phyloP scores from a whole-genome alignment of 64 coral and sea anemone genomes.

The Stichodactyla helianthus region DNA sequence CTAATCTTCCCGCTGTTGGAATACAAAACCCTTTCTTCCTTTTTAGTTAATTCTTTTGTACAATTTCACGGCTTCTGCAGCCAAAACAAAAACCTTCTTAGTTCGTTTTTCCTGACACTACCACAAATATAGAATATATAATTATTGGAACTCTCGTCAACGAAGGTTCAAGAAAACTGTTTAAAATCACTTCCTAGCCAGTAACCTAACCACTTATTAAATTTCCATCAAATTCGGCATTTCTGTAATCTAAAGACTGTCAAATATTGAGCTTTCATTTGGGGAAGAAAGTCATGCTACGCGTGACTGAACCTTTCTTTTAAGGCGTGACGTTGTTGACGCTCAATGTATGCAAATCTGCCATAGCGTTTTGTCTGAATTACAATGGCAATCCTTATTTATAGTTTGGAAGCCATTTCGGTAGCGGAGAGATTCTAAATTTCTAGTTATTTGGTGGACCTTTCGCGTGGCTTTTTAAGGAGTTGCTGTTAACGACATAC shows the following conservation, averaged over 20 bases:
- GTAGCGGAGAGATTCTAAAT: background rate
- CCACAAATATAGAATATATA: background rate
- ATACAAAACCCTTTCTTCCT: background rate
- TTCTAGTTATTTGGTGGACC: background rate
- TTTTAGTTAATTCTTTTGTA: conserved; percentile 2
- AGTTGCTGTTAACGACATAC: background rate
- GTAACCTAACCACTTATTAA: background rate
- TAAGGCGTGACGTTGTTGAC: conserved; percentile 30
- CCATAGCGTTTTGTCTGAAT: background rate
- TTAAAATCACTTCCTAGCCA: background rate
- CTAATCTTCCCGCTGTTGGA: background rate
- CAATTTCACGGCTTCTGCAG: background rate
- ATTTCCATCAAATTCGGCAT: background rate
- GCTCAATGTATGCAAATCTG: conserved; percentile 22
- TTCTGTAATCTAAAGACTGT: background rate
- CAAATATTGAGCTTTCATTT: background rate
- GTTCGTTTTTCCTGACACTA: background rate
- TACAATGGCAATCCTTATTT: conserved; percentile 7
- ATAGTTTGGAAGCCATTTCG: conserved; percentile 10
- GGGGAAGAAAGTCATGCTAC: background rate
- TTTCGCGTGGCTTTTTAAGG: background rate
- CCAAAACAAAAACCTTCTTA: background rate
- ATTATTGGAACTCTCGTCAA: background rate
- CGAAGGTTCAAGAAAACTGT: background rate
- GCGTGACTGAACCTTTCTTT: background rate